phyloP scores from a whole-genome alignment of 2,797 vertebrate genomes.

The Sarcoramphus papa region DNA sequence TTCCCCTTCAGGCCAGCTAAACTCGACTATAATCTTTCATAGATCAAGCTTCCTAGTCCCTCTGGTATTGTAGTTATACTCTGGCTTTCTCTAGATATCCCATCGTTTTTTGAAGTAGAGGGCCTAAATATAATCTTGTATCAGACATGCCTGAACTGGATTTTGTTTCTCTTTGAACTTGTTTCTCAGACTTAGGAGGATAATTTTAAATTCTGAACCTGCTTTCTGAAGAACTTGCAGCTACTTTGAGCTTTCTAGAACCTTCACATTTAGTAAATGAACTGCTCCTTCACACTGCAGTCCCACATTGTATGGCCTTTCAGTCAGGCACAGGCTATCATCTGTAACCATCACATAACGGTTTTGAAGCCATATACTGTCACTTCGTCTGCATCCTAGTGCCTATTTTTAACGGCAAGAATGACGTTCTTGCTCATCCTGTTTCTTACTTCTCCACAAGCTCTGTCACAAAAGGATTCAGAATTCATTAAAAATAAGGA shows the following conservation, averaged over 20 bases:
- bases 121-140: background rate
- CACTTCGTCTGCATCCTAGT: background rate
- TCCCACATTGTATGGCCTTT: accelerated
- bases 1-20: background rate
- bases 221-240: background rate
- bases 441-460: background rate
- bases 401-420: background rate
- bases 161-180: background rate
- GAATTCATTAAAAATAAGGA: background rate
- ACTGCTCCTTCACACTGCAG: background rate
- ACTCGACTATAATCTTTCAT: accelerated
- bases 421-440: background rate
- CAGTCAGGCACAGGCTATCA: background rate
- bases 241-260: background rate
- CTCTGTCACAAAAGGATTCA: background rate
- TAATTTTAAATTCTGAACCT: background rate
- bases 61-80: accelerated
- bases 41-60: background rate
- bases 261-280: background rate
- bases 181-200: background rate
- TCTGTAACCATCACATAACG: accelerated
- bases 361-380: background rate
- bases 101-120: background rate
- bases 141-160: background rate
- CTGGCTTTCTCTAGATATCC: background rate